Percentiles rank a stretch among this genome's conserved stretches.
Evolutionary conservation across 2,888 invertebrate genomes (phyloP).

Genomic region (Tyria jacobaeae): DNA sequence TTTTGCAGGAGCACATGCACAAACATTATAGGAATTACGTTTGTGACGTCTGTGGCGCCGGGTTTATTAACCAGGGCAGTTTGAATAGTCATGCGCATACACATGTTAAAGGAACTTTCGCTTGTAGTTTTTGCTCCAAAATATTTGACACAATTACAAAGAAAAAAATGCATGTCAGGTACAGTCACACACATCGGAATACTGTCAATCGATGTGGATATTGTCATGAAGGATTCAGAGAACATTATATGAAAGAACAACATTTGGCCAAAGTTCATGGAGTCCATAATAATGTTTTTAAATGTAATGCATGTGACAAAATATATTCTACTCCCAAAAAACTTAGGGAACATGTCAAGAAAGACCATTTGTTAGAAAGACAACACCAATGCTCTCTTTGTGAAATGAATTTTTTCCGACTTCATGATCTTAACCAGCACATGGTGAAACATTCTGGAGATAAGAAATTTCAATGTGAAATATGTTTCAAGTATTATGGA

Average conservation of each 20-base stretch:
- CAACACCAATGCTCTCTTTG: constrained; percentile 45
- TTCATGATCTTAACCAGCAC: constrained; percentile 64
- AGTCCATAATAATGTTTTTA: constrained; percentile 28
- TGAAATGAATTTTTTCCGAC: constrained; percentile 46
- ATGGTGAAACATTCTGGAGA: constrained; percentile 73
- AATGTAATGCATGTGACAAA: constrained; percentile 53
- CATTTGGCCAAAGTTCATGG: constrained; percentile 53
- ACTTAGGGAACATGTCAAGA: constrained; percentile 47
- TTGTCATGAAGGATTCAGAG: constrained; percentile 56
- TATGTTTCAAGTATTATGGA: constrained; percentile 63
- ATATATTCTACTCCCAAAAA: constrained; percentile 36
- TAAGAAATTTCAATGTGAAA: constrained; percentile 68
- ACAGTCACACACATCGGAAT: constrained; percentile 52
- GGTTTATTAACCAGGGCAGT: constrained; percentile 59
- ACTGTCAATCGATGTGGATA: constrained; percentile 51
- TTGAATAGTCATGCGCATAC: constrained; percentile 53
- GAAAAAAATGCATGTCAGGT: constrained; percentile 69
- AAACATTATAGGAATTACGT: constrained; percentile 65
- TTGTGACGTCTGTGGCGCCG: constrained; percentile 63
- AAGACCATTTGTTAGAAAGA: constrained; percentile 52
- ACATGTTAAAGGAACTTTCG: constrained; percentile 59
- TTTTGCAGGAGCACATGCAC: constrained; percentile 60
- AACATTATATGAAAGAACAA: constrained; percentile 44
- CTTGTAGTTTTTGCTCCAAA: constrained; percentile 68
- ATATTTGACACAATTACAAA: constrained; percentile 72